Conservation (phyloP, 2,797 vertebrate species). For the Schizothorax lantsangensis region DNA sequence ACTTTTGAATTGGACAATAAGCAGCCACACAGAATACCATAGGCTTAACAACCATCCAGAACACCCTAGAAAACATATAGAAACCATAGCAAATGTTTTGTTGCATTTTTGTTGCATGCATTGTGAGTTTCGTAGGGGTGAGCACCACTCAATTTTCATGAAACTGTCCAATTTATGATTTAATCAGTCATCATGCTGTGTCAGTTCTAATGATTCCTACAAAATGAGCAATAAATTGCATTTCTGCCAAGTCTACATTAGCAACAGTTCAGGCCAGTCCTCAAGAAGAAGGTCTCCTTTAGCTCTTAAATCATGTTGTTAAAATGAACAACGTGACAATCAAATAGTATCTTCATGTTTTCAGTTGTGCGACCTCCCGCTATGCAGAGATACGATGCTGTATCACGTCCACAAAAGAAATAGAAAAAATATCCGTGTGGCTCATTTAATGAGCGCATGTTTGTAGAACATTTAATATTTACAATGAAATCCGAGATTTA, state of each 20-base stretch:
- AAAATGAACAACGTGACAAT: neutral
- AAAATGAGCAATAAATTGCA: neutral
- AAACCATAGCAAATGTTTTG: neutral
- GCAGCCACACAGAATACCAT: neutral
- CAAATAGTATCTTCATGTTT: neutral
- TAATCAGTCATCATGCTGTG: neutral
- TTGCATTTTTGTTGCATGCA: neutral
- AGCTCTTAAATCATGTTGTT: neutral
- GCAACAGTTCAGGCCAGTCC: neutral
- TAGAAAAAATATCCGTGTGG: neutral
- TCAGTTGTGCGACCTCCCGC: neutral
- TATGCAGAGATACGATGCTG: neutral
- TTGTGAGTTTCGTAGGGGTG: neutral
- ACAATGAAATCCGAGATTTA: neutral
- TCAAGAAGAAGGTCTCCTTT: neutral
- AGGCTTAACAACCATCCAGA: neutral
- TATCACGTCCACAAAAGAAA: neutral
- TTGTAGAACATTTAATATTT: slow-evolving; percentile 20
- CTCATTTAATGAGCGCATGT: neutral
- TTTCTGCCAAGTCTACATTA: neutral
- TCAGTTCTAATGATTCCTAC: neutral
- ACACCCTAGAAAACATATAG: neutral
- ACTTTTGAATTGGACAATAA: neutral
- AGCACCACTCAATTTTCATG: neutral
- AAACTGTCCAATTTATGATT: neutral